A percentile compares a stretch with the other conserved stretches of the same genome.
These are phyloP conservation scores for Nannospalax galili DNA, from an alignment of 2,113 vertebrate species.

Conservation along the genomic window DNA sequence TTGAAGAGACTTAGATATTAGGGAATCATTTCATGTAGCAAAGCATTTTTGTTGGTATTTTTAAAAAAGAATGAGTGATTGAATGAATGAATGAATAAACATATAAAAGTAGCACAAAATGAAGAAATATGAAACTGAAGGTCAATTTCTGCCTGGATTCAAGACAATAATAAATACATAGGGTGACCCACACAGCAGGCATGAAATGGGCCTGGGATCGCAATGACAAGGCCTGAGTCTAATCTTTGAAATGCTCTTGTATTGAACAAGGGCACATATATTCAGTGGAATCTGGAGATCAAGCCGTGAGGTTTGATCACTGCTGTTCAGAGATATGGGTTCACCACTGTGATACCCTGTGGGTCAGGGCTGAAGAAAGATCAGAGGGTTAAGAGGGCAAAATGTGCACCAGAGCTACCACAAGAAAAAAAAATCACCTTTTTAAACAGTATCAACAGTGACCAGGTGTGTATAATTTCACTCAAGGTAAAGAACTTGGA, in stretches of 20 bases:
- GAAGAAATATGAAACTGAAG: not conserved
- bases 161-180: not conserved
- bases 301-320: not conserved
- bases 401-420: not conserved
- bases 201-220: not conserved
- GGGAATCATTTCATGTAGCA: not conserved
- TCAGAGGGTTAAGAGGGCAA: not conserved
- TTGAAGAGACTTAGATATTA: not conserved
- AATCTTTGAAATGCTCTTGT: not conserved
- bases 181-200: not conserved
- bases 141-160: not conserved
- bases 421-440: not conserved
- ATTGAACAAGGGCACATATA: not conserved
- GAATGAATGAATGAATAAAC: not conserved
- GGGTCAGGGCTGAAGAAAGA: not conserved
- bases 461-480: not conserved
- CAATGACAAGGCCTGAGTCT: not conserved
- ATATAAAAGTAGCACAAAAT: not conserved
- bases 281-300: not conserved
- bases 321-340: not conserved
- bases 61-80: too few relatives aligned
- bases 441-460: not conserved
- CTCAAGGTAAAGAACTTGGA: not conserved
- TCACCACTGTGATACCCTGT: not conserved
- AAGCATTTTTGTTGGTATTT: not conserved